phyloP scores from a whole-genome alignment of 1,140 invertebrate species.

The Heliconius nattereri region DNA sequence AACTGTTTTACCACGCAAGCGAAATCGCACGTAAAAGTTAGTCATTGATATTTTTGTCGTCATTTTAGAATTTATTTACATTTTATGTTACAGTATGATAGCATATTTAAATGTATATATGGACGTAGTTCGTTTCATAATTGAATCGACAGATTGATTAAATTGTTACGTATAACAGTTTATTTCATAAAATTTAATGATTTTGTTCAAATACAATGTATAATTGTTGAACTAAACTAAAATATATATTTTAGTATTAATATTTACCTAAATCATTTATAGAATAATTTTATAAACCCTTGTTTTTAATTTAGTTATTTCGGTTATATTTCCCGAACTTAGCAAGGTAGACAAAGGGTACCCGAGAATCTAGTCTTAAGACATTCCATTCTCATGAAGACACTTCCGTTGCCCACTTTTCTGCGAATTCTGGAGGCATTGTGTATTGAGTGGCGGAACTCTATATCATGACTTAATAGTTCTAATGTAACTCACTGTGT shows the following conservation, averaged over 20 bases:
- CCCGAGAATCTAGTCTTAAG: too few relatives aligned
- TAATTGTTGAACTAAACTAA: neutral
- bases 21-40: too few relatives aligned
- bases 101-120: neutral
- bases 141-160: conserved; percentile 22
- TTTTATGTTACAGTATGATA: neutral
- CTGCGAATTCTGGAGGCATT: too few relatives aligned
- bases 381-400: too few relatives aligned
- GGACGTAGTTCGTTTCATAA: neutral
- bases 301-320: neutral
- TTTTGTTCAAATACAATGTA: neutral
- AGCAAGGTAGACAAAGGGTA: too few relatives aligned
- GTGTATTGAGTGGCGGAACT: too few relatives aligned
- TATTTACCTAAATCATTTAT: neutral
- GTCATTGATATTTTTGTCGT: too few relatives aligned
- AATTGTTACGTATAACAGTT: neutral
- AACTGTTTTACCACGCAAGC: too few relatives aligned
- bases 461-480: too few relatives aligned
- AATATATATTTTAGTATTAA: neutral
- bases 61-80: neutral
- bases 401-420: too few relatives aligned
- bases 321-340: too few relatives aligned
- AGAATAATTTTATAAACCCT: neutral
- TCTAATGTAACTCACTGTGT: too few relatives aligned
- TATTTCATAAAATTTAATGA: neutral